phyloP scores from a whole-genome alignment of 2,797 vertebrate genomes.

The Aviceda leuphotes region DNA sequence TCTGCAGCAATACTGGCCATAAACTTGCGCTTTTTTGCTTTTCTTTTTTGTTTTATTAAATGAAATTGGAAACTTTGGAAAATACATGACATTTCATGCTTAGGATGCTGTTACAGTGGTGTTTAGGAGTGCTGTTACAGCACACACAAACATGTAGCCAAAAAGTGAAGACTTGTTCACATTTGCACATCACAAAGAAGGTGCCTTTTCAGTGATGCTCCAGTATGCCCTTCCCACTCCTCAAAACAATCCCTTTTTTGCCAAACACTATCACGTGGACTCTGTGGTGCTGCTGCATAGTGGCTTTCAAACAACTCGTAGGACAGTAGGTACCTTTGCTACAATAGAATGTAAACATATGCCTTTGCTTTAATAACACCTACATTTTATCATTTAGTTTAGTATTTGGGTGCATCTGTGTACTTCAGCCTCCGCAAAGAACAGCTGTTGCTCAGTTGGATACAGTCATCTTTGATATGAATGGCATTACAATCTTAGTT shows the following conservation, averaged over 20 bases:
- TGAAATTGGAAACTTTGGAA: neutral
- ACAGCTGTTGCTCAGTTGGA: neutral
- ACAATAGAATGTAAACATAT: neutral
- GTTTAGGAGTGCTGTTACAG: neutral
- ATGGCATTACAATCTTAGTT: neutral
- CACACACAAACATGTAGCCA: neutral
- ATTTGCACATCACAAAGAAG: neutral
- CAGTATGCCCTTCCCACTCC: neutral
- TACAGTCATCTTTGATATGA: neutral
- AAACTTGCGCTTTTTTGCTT: neutral
- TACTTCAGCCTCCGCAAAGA: neutral
- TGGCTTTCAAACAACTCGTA: neutral
- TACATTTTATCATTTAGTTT: neutral
- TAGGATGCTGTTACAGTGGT: neutral
- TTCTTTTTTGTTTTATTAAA: neutral
- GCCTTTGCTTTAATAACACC: neutral
- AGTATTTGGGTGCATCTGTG: neutral
- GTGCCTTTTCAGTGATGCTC: neutral
- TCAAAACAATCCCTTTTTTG: neutral
- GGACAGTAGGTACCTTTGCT: neutral
- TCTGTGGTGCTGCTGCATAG: neutral
- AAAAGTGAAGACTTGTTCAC: neutral
- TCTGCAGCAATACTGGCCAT: neutral
- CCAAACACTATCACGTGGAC: neutral
- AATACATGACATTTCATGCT: neutral